Base-by-base conservation (phyloP, 2,888 invertebrate species). In the Diplazon laetatorius region DNA sequence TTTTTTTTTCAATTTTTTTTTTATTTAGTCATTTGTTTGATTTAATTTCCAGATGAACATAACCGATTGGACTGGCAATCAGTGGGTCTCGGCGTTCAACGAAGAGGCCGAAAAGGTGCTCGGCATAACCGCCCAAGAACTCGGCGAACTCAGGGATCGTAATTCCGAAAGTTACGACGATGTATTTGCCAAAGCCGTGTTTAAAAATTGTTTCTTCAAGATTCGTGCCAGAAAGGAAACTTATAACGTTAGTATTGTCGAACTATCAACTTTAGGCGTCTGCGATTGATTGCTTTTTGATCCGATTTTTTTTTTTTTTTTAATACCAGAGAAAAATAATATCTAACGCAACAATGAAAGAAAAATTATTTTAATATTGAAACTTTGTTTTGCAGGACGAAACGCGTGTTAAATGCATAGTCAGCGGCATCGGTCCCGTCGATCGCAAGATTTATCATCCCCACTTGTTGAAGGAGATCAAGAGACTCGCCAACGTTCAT, bases 1-100 rank as follows among this genome's bases (percentile, higher is more conserved):
- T 30, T 30, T 30, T 30, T 30, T 30, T 6, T 2, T 30, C 42
- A n/a, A n/a, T n/a, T n/a, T n/a, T n/a, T n/a, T n/a, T n/a, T n/a
- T n/a, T n/a, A n/a, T n/a, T n/a, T n/a, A n/a, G n/a, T n/a, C n/a
- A n/a, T n/a, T n/a, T n/a, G n/a, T n/a, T n/a, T n/a, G n/a, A n/a
- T n/a, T n/a, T n/a, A n/a, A n/a, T n/a, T 89, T 91, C 14, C 89
- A 98, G 97, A 93, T 95, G 82, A 96, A 95, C 87, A 93, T 99
- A 70, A 95, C 95, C 0, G 99, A 99, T 91, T 95, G 94, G 91
- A 95, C 97, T 0, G 97, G 96, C 63, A 95, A 95, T 90, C 95
- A 96, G 83, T 99, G 99, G 95, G 94, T 96, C 8, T 98, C 98
- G 1, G 95, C 96, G 80, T 99, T 99, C 92, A 96, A 95, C 85